Percentiles rank a stretch among this genome's conserved stretches.
phyloP scores from a whole-genome alignment of 2,797 vertebrate species.

The Hirundo rustica region DNA sequence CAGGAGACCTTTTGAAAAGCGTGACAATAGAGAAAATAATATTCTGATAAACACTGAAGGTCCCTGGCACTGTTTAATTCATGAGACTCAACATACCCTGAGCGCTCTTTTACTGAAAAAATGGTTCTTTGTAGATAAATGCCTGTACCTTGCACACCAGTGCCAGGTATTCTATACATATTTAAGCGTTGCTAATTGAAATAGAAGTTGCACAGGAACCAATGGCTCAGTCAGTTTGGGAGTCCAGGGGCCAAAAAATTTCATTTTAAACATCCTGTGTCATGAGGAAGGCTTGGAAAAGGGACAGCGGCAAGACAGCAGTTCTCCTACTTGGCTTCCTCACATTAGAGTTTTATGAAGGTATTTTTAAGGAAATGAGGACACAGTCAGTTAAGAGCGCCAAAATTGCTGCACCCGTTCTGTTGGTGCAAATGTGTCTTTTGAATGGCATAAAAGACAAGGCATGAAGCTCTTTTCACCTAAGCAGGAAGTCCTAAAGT shows the following conservation, averaged over 20 bases:
- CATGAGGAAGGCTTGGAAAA: neutral
- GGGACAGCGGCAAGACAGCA: neutral
- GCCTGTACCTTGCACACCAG: neutral
- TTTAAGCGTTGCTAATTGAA: neutral
- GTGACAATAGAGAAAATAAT: neutral
- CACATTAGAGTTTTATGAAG: neutral
- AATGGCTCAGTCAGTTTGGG: neutral
- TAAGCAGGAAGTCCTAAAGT: neutral
- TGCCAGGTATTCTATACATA: neutral
- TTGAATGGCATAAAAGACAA: neutral
- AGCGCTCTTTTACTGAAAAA: neutral
- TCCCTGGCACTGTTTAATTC: neutral
- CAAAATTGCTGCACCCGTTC: neutral
- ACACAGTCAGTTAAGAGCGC: neutral
- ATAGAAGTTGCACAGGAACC: neutral
- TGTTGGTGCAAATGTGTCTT: neutral
- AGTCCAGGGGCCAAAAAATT: neutral
- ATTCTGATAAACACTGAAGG: neutral
- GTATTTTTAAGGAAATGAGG: neutral
- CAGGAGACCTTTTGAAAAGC: neutral
- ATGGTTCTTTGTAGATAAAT: neutral
- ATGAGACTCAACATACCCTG: neutral
- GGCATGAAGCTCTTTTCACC: neutral
- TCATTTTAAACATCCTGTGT: neutral
- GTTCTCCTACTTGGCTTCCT: neutral